A percentile compares a stretch with the other conserved stretches of the same genome.
Evolutionary conservation across 2,797 vertebrate genomes (phyloP).

Genomic region (Lagodon rhomboides): DNA sequence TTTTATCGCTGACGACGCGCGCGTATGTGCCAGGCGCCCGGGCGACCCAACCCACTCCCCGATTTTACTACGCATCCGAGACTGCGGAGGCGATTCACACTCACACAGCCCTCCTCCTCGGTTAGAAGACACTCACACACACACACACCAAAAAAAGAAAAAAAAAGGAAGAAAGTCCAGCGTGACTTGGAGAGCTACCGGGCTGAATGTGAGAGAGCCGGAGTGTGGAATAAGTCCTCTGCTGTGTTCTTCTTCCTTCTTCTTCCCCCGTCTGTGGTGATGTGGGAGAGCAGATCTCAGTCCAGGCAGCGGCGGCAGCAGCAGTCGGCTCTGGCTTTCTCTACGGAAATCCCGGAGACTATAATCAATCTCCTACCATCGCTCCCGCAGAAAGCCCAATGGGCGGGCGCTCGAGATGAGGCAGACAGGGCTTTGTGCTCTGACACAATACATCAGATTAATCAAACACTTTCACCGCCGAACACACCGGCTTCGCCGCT

Average conservation of each 20-base stretch:
- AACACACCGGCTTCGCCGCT: not conserved
- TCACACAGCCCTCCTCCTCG: conserved; percentile 44
- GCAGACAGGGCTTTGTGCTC: conserved; percentile 68
- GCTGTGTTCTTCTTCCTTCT: not conserved
- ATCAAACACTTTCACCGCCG: conserved; percentile 48
- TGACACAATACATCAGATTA: conserved; percentile 52
- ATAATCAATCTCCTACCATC: conserved; percentile 72
- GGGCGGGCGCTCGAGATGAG: conserved; percentile 76
- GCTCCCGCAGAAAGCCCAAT: conserved; percentile 69
- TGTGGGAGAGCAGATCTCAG: conserved; percentile 56
- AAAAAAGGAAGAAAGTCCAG: conserved; percentile 41
- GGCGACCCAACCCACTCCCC: conserved; percentile 83
- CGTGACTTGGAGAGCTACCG: conserved; percentile 29
- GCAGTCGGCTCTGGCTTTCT: conserved; percentile 40
- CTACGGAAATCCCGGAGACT: conserved; percentile 74
- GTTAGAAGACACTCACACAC: not conserved
- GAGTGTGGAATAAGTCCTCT: conserved; percentile 34
- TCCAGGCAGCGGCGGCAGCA: conserved; percentile 20
- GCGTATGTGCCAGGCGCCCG: conserved; percentile 68
- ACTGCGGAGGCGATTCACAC: conserved; percentile 75
- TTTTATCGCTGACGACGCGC: conserved; percentile 65
- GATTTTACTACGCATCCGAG: conserved; percentile 75
- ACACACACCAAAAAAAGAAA: not conserved
- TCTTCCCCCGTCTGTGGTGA: conserved; percentile 41
- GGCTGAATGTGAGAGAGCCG: not conserved